These are phyloP conservation scores for Ibycter americanus DNA, from an alignment of 2,797 vertebrate species.

Conservation along the genomic window DNA sequence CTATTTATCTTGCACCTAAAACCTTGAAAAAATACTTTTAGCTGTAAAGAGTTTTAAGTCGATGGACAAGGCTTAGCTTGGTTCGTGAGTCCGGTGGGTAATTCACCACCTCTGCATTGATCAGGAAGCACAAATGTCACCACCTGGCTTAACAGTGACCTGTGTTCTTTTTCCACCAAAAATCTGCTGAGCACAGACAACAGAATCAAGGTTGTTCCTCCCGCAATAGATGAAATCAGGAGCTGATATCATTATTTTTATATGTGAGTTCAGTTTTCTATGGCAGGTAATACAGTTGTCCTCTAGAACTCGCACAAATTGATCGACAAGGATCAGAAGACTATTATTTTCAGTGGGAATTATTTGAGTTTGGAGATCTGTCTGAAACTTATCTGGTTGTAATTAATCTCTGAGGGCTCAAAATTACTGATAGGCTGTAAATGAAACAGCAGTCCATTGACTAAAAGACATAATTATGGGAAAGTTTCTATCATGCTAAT, in stretches of 20 bases:
- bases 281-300: neutral
- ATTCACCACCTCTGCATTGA: neutral
- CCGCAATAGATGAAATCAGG: neutral
- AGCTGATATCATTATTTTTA: neutral
- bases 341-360: neutral
- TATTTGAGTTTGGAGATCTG: neutral
- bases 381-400: neutral
- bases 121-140: neutral
- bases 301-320: neutral
- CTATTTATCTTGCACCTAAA: constrained; percentile 11
- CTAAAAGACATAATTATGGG: neutral
- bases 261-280: neutral
- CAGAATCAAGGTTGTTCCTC: neutral
- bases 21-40: neutral
- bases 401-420: constrained; percentile 9
- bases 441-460: neutral
- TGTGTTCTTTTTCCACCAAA: neutral
- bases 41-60: neutral
- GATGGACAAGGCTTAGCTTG: neutral
- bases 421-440: neutral
- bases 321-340: neutral
- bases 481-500: neutral
- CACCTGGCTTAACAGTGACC: neutral
- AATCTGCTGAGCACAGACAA: neutral
- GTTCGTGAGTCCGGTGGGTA: neutral